These are phyloP conservation scores for Austrolebias charrua DNA, from an alignment of 2,797 vertebrate genomes.

Conservation along the genomic window DNA sequence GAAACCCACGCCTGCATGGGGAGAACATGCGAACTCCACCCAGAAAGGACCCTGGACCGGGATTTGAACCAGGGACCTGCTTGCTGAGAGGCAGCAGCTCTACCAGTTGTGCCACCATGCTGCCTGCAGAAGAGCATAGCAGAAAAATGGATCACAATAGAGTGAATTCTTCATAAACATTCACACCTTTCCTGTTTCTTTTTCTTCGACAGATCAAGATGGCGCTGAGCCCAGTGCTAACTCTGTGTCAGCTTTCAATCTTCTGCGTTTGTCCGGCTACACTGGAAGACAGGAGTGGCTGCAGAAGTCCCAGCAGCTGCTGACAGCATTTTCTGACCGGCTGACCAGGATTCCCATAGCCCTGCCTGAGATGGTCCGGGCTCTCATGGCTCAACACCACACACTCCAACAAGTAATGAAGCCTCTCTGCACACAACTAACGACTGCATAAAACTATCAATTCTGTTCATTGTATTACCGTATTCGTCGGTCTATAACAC, in stretches of 20 bases:
- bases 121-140: too few relatives aligned
- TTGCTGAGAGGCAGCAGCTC: too few relatives aligned
- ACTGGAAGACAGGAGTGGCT: conserved; percentile 84
- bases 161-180: too few relatives aligned
- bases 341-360: conserved; percentile 84
- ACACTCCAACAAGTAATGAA: conserved; percentile 85
- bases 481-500: too few relatives aligned
- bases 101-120: too few relatives aligned
- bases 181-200: not conserved
- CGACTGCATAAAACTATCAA: too few relatives aligned
- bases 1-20: too few relatives aligned
- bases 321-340: conserved; percentile 88
- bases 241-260: conserved; percentile 85
- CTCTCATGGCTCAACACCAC: conserved; percentile 83
- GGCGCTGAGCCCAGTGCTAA: conserved; percentile 92
- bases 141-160: too few relatives aligned
- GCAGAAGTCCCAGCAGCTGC: conserved; percentile 79
- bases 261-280: conserved; percentile 87
- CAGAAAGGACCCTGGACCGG: too few relatives aligned
- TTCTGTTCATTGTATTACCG: too few relatives aligned
- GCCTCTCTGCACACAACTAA: not conserved
- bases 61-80: too few relatives aligned
- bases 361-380: conserved; percentile 88
- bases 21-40: too few relatives aligned
- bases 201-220: conserved; percentile 84